phyloP scores from a whole-genome alignment of 2,797 vertebrate genomes.

The Betta splendens region DNA sequence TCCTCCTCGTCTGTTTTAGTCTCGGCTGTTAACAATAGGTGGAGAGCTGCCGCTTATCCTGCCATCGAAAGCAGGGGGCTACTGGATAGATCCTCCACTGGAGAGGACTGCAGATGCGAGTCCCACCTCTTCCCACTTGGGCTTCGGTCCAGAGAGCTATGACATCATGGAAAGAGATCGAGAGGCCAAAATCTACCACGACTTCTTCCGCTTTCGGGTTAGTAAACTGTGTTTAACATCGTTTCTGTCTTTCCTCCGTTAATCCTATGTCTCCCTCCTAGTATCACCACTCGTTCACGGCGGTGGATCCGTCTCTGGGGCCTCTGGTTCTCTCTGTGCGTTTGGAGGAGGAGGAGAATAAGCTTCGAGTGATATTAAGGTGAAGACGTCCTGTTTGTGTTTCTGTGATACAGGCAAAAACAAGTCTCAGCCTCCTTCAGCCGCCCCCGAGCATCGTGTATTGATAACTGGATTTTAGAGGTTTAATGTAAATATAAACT shows the following conservation, averaged over 20 bases:
- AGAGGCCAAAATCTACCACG: slow-evolving; percentile 80
- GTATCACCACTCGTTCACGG: slow-evolving; percentile 84
- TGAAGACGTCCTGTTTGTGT: slow-evolving; percentile 32
- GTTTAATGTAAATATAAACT: background rate
- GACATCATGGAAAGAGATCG: slow-evolving; percentile 84
- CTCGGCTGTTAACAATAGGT: slow-evolving; percentile 82
- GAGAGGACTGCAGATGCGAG: slow-evolving; percentile 72
- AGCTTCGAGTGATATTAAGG: slow-evolving; percentile 82
- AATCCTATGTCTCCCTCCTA: slow-evolving; percentile 32
- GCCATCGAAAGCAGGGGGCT: slow-evolving; percentile 78
- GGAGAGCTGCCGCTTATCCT: slow-evolving; percentile 79
- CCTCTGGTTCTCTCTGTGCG: slow-evolving; percentile 82
- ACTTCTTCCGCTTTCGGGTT: slow-evolving; percentile 80
- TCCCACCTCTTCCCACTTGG: slow-evolving; percentile 66
- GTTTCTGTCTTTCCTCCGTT: background rate
- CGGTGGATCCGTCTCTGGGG: slow-evolving; percentile 76
- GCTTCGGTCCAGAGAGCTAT: slow-evolving; percentile 67
- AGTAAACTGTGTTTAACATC: slow-evolving; percentile 26
- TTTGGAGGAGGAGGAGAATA: slow-evolving; percentile 82
- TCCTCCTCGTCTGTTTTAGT: slow-evolving; percentile 50
- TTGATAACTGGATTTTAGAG: background rate
- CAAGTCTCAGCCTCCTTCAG: background rate
- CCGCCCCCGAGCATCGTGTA: no score
- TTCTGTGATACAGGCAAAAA: background rate
- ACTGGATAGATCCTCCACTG: slow-evolving; percentile 83